phyloP scores from a whole-genome alignment of 2,113 vertebrate genomes.

The Pavo muticus region DNA sequence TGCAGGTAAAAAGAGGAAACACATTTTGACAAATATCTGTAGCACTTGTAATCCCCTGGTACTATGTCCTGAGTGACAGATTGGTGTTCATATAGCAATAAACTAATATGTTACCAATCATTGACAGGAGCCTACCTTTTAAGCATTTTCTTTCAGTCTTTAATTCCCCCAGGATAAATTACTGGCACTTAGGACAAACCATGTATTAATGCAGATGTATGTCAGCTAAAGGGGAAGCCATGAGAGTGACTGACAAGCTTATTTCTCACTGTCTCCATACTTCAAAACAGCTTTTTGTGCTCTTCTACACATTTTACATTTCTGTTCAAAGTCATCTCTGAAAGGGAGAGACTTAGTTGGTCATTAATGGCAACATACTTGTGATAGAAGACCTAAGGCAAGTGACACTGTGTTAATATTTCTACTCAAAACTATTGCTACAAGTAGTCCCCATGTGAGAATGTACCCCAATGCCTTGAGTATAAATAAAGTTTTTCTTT shows the following conservation, averaged over 20 bases:
- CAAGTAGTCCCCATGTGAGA: neutral
- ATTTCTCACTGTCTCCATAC: neutral
- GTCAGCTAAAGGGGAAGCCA: neutral
- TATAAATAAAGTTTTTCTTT: neutral
- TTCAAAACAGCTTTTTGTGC: constrained; percentile 14
- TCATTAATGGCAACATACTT: neutral
- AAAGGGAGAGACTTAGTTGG: neutral
- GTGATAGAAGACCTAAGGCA: neutral
- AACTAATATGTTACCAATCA: neutral
- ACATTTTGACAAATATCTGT: neutral
- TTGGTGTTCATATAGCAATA: neutral
- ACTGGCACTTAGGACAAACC: neutral
- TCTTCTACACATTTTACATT: constrained; percentile 22
- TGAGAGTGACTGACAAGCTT: neutral
- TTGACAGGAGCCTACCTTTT: neutral
- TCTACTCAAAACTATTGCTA: neutral
- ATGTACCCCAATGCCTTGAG: neutral
- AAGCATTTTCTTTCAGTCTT: neutral
- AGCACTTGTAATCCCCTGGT: neutral
- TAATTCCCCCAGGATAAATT: neutral
- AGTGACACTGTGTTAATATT: neutral
- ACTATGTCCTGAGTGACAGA: neutral
- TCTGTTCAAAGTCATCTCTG: constrained; percentile 3
- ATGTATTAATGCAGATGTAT: neutral
- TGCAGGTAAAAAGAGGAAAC: neutral